Base-by-base conservation (phyloP, 2,113 vertebrate genomes). In the Mormyrus lacerda region DNA sequence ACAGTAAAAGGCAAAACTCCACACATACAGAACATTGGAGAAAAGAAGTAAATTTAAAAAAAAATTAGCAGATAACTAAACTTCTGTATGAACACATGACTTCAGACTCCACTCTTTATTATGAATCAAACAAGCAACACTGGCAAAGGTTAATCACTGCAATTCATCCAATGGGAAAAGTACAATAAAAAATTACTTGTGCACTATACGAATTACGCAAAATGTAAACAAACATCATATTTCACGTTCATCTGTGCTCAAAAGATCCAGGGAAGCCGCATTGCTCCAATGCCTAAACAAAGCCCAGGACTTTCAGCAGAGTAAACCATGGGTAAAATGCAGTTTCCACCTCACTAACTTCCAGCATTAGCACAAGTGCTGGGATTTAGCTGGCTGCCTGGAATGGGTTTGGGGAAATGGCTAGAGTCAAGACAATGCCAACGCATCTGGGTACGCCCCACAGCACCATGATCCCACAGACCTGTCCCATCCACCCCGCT, bases 181-280 rank as follows among this genome's bases (percentile, higher is more conserved):
- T 50, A 50, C n/a, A 31, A 84, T 27, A 44, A 44, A 24, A 48
- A 11, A 47, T 24, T 87, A 53, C n/a, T 31, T 79, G 24, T 53
- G n/a, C 6, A 8, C 9, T 50, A 48, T 24, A 15, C 13, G 3
- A 69, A 69, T 85, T 27, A 15, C 3, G 0, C 83, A 27, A 50
- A 51, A 24, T 27, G n/a, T 85, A 85, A 85, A 19, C 47, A 85
- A 44, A 85, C 83, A 85, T n/a, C 83, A 79, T 19, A 86, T 53
- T 35, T 31, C n/a, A 86, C 4, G 11, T 13, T 51, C 44, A 85
- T 86, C 48, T 17, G 35, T 79, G 73, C 69, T 76, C 69, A 76
- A 76, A 39, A 17, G 35, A 79, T 19, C 17, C 73, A 79, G 35
- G 15, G 35, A 79, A 79, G 73, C 73, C 42, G 73, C 82, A 24